phyloP scores from a whole-genome alignment of 1,140 invertebrate species.

The Drosophila sproati region DNA sequence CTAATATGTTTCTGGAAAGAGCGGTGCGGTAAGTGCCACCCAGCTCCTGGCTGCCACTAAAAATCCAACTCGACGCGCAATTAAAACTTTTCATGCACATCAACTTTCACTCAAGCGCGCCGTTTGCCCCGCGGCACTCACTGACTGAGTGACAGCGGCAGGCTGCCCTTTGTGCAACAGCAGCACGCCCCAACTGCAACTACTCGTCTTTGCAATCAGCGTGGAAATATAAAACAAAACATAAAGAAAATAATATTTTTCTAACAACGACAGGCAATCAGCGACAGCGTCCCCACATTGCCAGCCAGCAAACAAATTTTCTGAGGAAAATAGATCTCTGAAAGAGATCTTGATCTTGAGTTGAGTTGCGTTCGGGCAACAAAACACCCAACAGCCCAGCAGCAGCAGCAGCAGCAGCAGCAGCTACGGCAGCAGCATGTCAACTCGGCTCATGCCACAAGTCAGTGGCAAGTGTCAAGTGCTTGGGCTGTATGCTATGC shows the following conservation, averaged over 20 bases:
- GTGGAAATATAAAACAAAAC: constrained; percentile 42
- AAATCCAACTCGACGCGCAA: constrained; percentile 72
- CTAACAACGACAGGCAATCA: constrained; percentile 81
- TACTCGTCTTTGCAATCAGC: constrained; percentile 47
- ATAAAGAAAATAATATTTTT: constrained; percentile 80
- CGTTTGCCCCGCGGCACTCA: constrained; percentile 37
- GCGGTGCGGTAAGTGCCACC: constrained; percentile 52
- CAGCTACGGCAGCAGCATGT: constrained; percentile 36
- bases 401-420: constrained; percentile 47
- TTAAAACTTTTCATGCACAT: constrained; percentile 82
- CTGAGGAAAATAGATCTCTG: constrained; percentile 71
- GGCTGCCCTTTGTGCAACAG: constrained; percentile 46
- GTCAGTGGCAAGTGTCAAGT: constrained; percentile 78
- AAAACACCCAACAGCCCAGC: constrained; percentile 13
- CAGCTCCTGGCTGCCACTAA: constrained; percentile 40
- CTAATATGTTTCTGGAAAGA: constrained; percentile 17
- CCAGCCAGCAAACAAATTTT: constrained; percentile 52
- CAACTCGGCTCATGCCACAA: constrained; percentile 73
- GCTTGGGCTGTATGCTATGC: constrained; percentile 25
- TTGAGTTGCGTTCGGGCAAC: constrained; percentile 14
- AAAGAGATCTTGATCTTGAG: constrained; percentile 63
- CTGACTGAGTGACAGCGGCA: constrained; percentile 74
- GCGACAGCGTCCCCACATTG: constrained; percentile 38
- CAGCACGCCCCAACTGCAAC: constrained; percentile 51
- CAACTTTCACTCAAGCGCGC: constrained; percentile 77